Percentiles rank a stretch among this genome's conserved stretches.
These are phyloP conservation scores for Orchestes rusci DNA, from an alignment of 2,888 invertebrate species.

Conservation along the genomic window DNA sequence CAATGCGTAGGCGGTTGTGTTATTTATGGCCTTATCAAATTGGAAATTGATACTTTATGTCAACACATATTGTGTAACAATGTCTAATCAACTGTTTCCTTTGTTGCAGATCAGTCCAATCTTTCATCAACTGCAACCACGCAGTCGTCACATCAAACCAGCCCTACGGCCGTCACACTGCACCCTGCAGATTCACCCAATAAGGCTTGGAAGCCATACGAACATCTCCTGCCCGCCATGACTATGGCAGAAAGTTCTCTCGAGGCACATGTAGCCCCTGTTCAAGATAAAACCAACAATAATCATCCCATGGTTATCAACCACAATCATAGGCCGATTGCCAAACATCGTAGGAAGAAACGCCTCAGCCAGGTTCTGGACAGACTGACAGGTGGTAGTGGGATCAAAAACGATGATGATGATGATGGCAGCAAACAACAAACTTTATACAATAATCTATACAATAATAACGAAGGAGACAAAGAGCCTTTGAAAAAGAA, in stretches of 20 bases:
- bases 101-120: slow-evolving; percentile 5
- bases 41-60: not conserved
- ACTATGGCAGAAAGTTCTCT: slow-evolving; percentile 65
- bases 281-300: slow-evolving; percentile 47
- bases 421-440: slow-evolving; percentile 27
- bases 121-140: slow-evolving; percentile 2
- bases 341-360: slow-evolving; percentile 64
- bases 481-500: slow-evolving; percentile 31
- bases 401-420: slow-evolving; percentile 33
- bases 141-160: slow-evolving; percentile 3
- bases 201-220: slow-evolving; percentile 43
- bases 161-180: slow-evolving; percentile 26
- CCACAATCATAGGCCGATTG: slow-evolving; percentile 53
- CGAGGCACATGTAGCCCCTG: slow-evolving; percentile 44
- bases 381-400: slow-evolving; percentile 52
- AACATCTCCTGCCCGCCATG: slow-evolving; percentile 52
- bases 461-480: slow-evolving; percentile 42
- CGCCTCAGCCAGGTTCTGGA: slow-evolving; percentile 75
- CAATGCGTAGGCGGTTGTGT: slow-evolving; percentile 4
- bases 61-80: not conserved
- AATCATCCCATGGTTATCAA: slow-evolving; percentile 56
- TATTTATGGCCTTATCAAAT: not conserved
- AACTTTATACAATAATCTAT: slow-evolving; percentile 43
- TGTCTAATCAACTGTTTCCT: not conserved
- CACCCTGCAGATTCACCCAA: slow-evolving; percentile 18